A percentile compares a stretch with the other conserved stretches of the same genome.
Conservation (phyloP, 2,888 invertebrate species). For the Odontocolon sp. region DNA sequence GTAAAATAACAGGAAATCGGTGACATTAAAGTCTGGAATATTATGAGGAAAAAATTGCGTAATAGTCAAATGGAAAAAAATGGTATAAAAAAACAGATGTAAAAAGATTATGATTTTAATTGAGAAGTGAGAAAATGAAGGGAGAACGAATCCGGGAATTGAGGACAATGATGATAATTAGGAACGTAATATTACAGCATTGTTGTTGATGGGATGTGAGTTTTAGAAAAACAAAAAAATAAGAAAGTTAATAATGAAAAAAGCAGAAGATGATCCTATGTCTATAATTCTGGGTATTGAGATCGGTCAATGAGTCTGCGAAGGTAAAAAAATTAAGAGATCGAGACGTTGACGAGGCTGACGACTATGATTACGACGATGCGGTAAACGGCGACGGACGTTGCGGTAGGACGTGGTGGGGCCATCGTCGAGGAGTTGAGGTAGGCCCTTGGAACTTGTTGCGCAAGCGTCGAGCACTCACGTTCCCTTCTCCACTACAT, state of each 20-base stretch:
- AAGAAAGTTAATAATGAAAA: no score
- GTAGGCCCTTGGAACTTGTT: constrained; percentile 72
- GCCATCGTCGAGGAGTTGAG: constrained; percentile 59
- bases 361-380: constrained; percentile 31
- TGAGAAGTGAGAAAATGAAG: no score
- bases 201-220: no score
- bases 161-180: no score
- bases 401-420: constrained; percentile 65
- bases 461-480: constrained; percentile 60
- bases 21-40: not conserved
- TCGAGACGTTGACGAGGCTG: constrained; percentile 22
- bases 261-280: no score
- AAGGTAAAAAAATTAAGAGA: not conserved
- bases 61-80: not conserved
- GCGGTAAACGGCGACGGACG: constrained; percentile 35
- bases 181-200: no score
- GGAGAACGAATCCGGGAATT: no score
- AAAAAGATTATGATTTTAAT: not conserved
- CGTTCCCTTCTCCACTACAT: constrained; percentile 13
- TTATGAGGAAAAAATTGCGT: not conserved
- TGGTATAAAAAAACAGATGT: not conserved
- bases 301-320: no score
- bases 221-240: no score
- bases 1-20: not conserved
- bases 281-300: no score